Evolutionary conservation across 2,888 invertebrate genomes (phyloP).

Genomic region (Tipula confusa): DNA sequence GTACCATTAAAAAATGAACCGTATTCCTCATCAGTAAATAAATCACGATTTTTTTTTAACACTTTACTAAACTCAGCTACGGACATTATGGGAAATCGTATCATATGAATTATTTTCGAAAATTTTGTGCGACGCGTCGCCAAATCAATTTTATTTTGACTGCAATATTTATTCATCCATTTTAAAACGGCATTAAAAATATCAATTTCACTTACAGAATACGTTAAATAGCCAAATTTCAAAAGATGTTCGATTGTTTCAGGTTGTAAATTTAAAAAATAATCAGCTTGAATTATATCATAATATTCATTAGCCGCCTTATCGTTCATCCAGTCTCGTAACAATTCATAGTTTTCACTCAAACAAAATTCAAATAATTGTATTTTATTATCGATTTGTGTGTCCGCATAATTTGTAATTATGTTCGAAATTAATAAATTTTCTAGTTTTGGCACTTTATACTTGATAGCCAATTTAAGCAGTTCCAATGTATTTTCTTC

Average conservation of each 20-base stretch:
- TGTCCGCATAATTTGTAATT: not conserved
- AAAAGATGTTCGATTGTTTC: not conserved
- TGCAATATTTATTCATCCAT: not conserved
- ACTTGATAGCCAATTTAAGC: not conserved
- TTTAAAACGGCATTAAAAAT: not conserved
- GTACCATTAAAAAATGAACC: not conserved
- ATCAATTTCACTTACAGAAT: not conserved
- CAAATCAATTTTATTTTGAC: not conserved
- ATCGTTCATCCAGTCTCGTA: not conserved
- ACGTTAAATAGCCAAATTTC: not conserved
- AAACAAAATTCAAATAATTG: not conserved
- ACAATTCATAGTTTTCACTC: not conserved
- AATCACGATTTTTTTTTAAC: not conserved
- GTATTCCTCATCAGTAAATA: not conserved
- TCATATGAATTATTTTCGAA: not conserved
- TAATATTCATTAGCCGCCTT: not conserved
- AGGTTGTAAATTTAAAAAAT: not conserved
- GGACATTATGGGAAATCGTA: not conserved
- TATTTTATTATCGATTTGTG: not conserved
- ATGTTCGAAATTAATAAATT: not conserved
- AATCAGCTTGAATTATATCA: not conserved
- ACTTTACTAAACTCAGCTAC: not conserved
- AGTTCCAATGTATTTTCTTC: not conserved
- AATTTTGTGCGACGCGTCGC: not conserved
- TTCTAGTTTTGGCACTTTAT: not conserved